Evolutionary conservation across 2,888 invertebrate species (phyloP), one percentile per base, ranked within the genome.

Genomic region (Theodoxus fluviatilis): DNA sequence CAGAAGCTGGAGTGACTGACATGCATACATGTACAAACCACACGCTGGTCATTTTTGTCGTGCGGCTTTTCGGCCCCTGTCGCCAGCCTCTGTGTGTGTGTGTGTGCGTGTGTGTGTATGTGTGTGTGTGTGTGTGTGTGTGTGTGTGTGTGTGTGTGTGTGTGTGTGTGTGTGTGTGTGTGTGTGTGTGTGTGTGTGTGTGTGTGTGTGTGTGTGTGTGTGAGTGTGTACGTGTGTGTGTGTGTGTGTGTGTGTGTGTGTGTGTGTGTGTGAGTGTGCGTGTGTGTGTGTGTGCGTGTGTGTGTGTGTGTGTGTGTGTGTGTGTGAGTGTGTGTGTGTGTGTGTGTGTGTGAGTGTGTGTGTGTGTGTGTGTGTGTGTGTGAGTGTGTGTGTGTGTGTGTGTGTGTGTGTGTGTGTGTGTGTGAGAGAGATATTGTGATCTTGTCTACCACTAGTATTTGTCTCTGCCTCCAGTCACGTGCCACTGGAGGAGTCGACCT

Each of bases 401-500:
- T 63, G 63, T 38, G 38, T 63, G 63, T 3, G 37, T 52, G 25
- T 12, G 9, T 52, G n/a, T 52, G 52, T 7, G 37, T 12, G 7
- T 12, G 43, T 7, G 43, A 12, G 43, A 15, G 9, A 15, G 9
- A 12, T 7, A 7, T 43, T 6, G 37, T 43, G 4, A 64, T 28
- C 40, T 64, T 25, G 28, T 9, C 28, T 3, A 3, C 22, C 18
- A 55, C 18, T 66, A 37, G 1, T 43, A 18, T 35, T n/a, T 57
- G 3, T 35, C 35, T 68, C 4, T 52, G 18, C 33, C 15, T 73
- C 18, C 71, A 80, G 80, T 35, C 79, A 78, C 55, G 15, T 78
- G 2, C 79, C 78, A 61, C 28, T 61, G 18, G 66, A 72, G 25
- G 72, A 73, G 0, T 57, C n/a, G 2, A 35, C 68, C 18, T 49